Evolutionary conservation across 2,888 invertebrate genomes (phyloP).

Genomic region (Tetrapedia diversipes): DNA sequence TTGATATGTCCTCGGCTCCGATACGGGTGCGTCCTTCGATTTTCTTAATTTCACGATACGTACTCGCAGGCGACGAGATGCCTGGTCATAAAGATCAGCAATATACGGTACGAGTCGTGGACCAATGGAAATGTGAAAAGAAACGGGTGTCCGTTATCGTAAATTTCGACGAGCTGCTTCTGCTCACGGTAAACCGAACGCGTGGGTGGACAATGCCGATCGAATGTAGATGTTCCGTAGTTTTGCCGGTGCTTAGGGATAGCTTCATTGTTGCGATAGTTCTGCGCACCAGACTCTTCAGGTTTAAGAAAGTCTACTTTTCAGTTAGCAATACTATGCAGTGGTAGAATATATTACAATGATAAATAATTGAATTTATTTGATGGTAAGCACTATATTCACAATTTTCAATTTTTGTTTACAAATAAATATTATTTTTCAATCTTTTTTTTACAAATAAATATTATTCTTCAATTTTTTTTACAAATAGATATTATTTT

Average conservation of each 20-base stretch:
- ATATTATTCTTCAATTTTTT: no score
- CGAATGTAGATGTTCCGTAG: neutral
- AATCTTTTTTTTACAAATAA: no score
- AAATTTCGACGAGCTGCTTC: slow-evolving; percentile 16
- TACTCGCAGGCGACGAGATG: neutral
- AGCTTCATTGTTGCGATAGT: neutral
- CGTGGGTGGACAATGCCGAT: slow-evolving; percentile 7
- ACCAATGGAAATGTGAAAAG: slow-evolving; percentile 16
- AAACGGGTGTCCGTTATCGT: slow-evolving; percentile 30
- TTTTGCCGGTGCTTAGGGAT: neutral
- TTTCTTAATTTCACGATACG: slow-evolving; percentile 34
- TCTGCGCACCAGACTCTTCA: no score
- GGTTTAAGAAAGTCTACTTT: no score
- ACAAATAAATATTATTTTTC: no score
- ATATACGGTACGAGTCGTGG: slow-evolving; percentile 28
- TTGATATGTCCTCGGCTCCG: slow-evolving; percentile 13
- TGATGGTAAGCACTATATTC: no score
- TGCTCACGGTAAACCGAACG: neutral
- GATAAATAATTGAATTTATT: no score
- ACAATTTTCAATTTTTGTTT: no score
- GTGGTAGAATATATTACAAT: no score
- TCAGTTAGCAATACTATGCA: no score
- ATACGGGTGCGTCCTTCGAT: slow-evolving; percentile 17
- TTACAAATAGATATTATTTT: no score
- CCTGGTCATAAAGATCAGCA: slow-evolving; percentile 18